Evolutionary conservation across 23 tunicate genomes (phyloP).

Genomic region (Pegea sp.): DNA sequence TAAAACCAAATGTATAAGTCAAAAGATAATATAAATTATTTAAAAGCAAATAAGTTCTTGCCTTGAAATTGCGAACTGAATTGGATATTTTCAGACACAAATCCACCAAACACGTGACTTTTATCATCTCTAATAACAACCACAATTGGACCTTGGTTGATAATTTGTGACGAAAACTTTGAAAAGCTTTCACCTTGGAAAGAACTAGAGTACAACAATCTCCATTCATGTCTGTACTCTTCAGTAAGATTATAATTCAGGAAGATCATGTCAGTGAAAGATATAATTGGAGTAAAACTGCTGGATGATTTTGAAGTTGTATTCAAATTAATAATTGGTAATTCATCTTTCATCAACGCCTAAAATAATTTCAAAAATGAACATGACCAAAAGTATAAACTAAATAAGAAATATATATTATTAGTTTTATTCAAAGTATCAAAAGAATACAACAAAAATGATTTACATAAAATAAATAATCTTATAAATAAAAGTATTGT

Average conservation of each 20-base stretch:
- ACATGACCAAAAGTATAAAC: no score
- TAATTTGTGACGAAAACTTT: constrained; percentile 15
- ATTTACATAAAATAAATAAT: no score
- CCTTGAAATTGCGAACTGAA: constrained; percentile 79
- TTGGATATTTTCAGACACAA: constrained; percentile 18
- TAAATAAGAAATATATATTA: no score
- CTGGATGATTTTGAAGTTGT: no score
- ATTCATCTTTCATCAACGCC: no score
- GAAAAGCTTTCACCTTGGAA: constrained; percentile 92
- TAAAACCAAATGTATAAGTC: background rate
- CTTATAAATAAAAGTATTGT: no score
- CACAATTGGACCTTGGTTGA: constrained; percentile 43
- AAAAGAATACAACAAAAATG: no score
- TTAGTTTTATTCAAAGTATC: no score
- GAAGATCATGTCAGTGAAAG: constrained; percentile 15
- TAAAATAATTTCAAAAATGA: no score
- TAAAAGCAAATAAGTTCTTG: background rate
- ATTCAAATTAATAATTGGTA: no score
- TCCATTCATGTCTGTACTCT: constrained; percentile 42
- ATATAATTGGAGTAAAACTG: constrained; percentile 4
- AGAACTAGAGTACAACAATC: constrained; percentile 46
- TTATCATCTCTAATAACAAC: constrained; percentile 36
- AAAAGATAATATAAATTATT: background rate
- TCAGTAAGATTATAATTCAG: constrained; percentile 25
- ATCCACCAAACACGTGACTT: constrained; percentile 71